Evolutionary conservation across 2,888 invertebrate genomes (phyloP), one percentile per base, ranked within the genome.

Genomic region (Anorthoa munda): DNA sequence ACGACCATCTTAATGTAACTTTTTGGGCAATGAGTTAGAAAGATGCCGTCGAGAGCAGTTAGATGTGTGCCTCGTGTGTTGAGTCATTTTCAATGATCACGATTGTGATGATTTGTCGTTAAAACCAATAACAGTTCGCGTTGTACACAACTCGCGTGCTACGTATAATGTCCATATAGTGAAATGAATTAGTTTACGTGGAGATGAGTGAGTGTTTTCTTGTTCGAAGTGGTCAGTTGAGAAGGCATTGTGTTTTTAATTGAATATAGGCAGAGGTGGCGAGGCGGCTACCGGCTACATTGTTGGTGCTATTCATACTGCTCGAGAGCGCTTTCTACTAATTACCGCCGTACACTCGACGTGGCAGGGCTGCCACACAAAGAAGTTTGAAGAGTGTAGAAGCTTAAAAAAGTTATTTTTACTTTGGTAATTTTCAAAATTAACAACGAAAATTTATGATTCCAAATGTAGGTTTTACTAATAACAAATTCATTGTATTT

Each of bases 1-100:
- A 92, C 94, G 92, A 93, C 88, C 89, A 90, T 93, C 93, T 94
- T 95, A 95, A 95, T 94, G 95, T 94, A 92, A 91, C 91, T 94
- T 94, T 95, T 95, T 93, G 87, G 90, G 89, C 87, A 89, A 86
- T 88, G 90, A 94, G 92, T 93, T 93, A 92, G 91, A 93, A 93
- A 92, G 91, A 89, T 90, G 91, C 70, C 61, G 7, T 66, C 66
- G 74, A 81, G 66, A 75, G 71, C 77, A 79, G 82, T 81, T 81
- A 77, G 66, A 79, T 72, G 67, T 79, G 76, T 63, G 75, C 66
- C 78, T 85, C 65, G 77, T 73, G 76, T 74, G 82, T 83, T 73
- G 79, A 82, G 81, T 79, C 72, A 77, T 83, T 83, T 84, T 83
- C 75, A 82, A 86, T 86, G 82, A 86, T 77, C 75, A 82, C 82